Base-by-base conservation (phyloP, 2,113 vertebrate genomes). In the Prinia subflava region DNA sequence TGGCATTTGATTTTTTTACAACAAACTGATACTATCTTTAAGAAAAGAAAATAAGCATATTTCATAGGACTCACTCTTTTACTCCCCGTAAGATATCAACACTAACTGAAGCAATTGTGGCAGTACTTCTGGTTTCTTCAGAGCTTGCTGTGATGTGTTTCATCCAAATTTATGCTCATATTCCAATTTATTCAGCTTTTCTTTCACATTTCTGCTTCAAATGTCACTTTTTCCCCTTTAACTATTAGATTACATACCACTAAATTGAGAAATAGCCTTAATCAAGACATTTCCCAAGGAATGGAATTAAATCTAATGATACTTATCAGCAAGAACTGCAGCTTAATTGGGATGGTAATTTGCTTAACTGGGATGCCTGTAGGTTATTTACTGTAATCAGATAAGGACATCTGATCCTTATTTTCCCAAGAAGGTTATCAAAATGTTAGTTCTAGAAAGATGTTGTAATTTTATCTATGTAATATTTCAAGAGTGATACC, bases 301-400 rank as follows among this genome's bases (percentile, higher is more conserved):
- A 92, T 79, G 73, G 92, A 95, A 94, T 97, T 96, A 96, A 97
- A 93, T 68, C n/a, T 95, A 95, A 97, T 94, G 90, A 92, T 92
- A 97, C 90, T 96, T 95, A 96, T 83, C 94, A 93, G 60, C 71
- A 91, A 96, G 94, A 97, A 91, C n/a, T 92, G 83, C 77, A 88
- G 64, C 83, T 96, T 97, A 97, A 97, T 96, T 96, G 92, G 92
- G 67, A 92, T 91, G 88, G 90, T 87, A 94, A 97, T 95, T 97
- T 11, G 22, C 83, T 96, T 96, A 96, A 96, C 94, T 82, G 86
- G 75, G 71, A 95, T 96, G 91, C 92, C 92, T 90, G 94, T 91
- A 93, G 96, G 95, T 93, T 89, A 93, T 97, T 96, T 96, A 95
- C 87, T 91, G 82, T 92, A 96, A 97, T 95, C 95, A 95, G 89